Evolutionary conservation across 30 jellyfish, hydroid and myxozoan genomes (phyloP), one percentile per base, ranked within the genome.

Genomic region (Nemopilema nomurai): DNA sequence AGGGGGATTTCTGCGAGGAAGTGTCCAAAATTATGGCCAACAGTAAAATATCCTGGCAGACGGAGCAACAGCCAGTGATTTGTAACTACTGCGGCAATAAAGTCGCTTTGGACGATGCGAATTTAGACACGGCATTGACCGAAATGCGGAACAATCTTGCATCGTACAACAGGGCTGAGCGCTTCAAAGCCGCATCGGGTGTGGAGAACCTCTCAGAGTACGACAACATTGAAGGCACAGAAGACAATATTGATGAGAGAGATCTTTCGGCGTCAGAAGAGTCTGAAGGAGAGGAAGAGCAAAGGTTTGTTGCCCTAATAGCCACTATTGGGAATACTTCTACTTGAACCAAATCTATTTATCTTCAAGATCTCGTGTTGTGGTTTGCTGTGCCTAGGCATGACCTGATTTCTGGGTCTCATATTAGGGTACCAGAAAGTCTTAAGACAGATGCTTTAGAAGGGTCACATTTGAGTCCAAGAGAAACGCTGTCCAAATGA

Each of bases 41-140:
- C 67, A 86, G 89, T 27, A 29, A 64, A 0, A 57, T 62, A 22
- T 49, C 65, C 24, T 62, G 77, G 23, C 71, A 65, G 25, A 79
- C 16, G 52, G 79, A 63, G 51, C 90, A 93, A 49, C 52, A 85
- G 57, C 80, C 96, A 29, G 91, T 86, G 22, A 65, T 93, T 23
- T 92, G 98, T 69, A 85, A 87, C 77, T 87, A 87, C 66, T 92
- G 98, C 28, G 98, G 98, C 26, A 82, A 92, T 49, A 92, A 92
- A 50, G 97, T 91, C 29, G 96, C 78, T 74, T 28, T 91, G 49
- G 67, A 91, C 66, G 97, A 91, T 72, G 31, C 29, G 64, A 49
- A 84, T n/a, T 51, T 90, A 49, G 97, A 91, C 31, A 83, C 82
- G 27, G 89, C 89, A 20, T 74, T 91, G 77, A 83, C 32, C 63